A percentile compares a stretch with the other conserved stretches of the same genome.
Conservation (phyloP, 2,113 vertebrate species). For the Antennarius striatus region DNA sequence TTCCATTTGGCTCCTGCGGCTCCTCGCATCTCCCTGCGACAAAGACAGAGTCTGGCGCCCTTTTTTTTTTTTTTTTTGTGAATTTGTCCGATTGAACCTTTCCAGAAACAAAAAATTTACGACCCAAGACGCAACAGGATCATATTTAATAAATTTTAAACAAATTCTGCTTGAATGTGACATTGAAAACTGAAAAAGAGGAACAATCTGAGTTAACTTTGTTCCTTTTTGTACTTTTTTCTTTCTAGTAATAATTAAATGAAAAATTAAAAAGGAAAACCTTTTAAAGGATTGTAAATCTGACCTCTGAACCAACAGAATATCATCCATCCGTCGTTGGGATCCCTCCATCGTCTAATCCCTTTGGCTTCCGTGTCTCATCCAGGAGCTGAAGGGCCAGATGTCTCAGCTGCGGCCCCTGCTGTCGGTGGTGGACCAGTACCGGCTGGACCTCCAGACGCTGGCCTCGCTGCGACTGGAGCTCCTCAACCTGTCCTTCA, state of each 20-base stretch:
- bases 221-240: no score
- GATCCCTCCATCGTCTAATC: neutral
- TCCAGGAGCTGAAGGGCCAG: conserved; percentile 91
- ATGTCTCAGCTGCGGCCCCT: conserved; percentile 92
- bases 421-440: conserved; percentile 89
- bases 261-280: neutral
- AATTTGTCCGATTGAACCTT: no score
- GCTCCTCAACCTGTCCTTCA: conserved; percentile 86
- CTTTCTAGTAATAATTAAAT: neutral
- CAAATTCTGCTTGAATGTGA: no score
- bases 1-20: conserved; percentile 34
- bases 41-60: no score
- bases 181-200: no score
- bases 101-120: no score
- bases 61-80: no score
- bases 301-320: no score
- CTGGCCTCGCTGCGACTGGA: conserved; percentile 88
- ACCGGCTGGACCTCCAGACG: conserved; percentile 88
- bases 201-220: neutral
- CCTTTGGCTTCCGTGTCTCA: neutral
- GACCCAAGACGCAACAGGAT: no score
- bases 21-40: neutral
- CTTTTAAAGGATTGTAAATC: no score
- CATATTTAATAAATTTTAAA: no score
- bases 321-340: neutral